Evolutionary conservation across 2,113 vertebrate genomes (phyloP).

Genomic region (Pedetes capensis): DNA sequence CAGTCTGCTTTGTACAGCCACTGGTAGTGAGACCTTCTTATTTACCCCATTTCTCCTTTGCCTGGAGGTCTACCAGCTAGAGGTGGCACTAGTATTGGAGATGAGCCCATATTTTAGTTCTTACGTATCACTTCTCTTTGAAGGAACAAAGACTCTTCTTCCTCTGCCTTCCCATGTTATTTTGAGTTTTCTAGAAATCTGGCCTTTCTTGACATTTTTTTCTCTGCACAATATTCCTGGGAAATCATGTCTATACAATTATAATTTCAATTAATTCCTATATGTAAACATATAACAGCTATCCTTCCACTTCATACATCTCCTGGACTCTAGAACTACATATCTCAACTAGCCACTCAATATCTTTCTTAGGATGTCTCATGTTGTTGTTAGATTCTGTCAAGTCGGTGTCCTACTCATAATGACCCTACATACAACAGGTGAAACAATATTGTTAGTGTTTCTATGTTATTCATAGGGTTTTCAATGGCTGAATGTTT

Average conservation of each 20-base stretch:
- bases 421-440: no score
- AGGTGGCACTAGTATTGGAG: no score
- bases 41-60: no score
- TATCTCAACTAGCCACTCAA: background rate
- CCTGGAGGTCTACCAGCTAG: no score
- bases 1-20: background rate
- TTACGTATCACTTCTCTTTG: background rate
- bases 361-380: background rate
- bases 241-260: background rate
- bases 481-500: no score
- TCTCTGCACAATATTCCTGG: background rate
- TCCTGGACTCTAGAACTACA: background rate
- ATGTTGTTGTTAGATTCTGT: no score
- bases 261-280: background rate
- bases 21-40: no score
- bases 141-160: background rate
- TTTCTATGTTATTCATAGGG: no score
- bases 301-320: background rate
- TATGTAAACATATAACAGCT: background rate
- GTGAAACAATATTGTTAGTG: no score
- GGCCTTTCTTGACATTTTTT: background rate
- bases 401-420: no score
- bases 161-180: background rate
- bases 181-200: background rate
- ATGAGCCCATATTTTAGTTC: no score